phyloP scores from a whole-genome alignment of 2,888 invertebrate species.

The Pollenia angustigena region DNA sequence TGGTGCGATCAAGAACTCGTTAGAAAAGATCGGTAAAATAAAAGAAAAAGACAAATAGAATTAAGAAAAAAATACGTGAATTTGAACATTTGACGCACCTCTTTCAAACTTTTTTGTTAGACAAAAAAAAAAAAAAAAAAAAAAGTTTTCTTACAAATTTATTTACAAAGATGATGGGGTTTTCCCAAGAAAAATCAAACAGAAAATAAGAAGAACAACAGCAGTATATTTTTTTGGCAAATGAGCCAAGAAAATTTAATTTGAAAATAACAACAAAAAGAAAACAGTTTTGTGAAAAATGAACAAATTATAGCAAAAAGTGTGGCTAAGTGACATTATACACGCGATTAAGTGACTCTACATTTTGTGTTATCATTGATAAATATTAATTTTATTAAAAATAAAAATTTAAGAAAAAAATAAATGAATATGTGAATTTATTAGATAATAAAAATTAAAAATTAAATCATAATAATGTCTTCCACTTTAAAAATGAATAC shows the following conservation, averaged over 20 bases:
- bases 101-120: slow-evolving; percentile 43
- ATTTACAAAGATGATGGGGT: slow-evolving; percentile 78
- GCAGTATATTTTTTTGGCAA: slow-evolving; percentile 47
- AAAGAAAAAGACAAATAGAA: slow-evolving; percentile 45
- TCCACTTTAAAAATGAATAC: slow-evolving; percentile 78
- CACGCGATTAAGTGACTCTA: slow-evolving; percentile 55
- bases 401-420: slow-evolving; percentile 3
- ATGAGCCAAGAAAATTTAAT: slow-evolving; percentile 58
- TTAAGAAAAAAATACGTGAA: slow-evolving; percentile 37
- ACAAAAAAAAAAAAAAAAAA: no score
- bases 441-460: slow-evolving; percentile 33
- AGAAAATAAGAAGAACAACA: slow-evolving; percentile 67
- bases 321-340: slow-evolving; percentile 70
- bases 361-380: slow-evolving; percentile 57
- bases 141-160: slow-evolving; percentile 21
- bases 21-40: slow-evolving; percentile 57
- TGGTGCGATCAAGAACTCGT: slow-evolving; percentile 81
- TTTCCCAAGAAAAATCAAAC: slow-evolving; percentile 81
- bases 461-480: slow-evolving; percentile 75
- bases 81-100: slow-evolving; percentile 48
- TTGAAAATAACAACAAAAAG: slow-evolving; percentile 40
- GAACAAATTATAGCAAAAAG: slow-evolving; percentile 54
- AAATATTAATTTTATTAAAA: slow-evolving; percentile 23
- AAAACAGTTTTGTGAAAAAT: slow-evolving; percentile 37
- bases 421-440: not conserved